A percentile compares a stretch with the other conserved stretches of the same genome.
Conservation (phyloP, 1,140 invertebrate genomes). For the Ptiloglossa arizonensis region DNA sequence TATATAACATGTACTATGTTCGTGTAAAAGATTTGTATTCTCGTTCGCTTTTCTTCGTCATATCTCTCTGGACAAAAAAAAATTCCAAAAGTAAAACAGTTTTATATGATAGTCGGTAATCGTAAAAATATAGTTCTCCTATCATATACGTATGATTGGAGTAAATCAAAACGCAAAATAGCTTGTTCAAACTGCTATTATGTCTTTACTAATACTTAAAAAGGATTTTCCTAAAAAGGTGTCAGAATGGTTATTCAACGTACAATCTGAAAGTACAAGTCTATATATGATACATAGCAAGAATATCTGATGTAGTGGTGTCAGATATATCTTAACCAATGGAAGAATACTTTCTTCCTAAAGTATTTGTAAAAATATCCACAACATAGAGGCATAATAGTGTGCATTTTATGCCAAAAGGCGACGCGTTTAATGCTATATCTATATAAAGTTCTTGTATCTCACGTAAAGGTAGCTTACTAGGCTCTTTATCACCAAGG, state of each 20-base stretch:
- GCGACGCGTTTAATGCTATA: slow-evolving; percentile 62
- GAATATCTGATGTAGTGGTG: slow-evolving; percentile 42
- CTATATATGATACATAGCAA: slow-evolving; percentile 55
- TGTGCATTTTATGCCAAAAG: slow-evolving; percentile 61
- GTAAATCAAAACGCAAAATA: slow-evolving; percentile 2
- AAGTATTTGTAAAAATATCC: slow-evolving; percentile 55
- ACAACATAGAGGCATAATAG: slow-evolving; percentile 52
- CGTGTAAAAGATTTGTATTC: slow-evolving; percentile 34
- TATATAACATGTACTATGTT: slow-evolving; percentile 39
- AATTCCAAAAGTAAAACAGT: slow-evolving; percentile 14
- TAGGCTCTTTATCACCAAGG: slow-evolving; percentile 61
- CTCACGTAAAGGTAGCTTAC: slow-evolving; percentile 51
- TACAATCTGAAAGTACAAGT: slow-evolving; percentile 50
- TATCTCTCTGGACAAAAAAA: slow-evolving; percentile 1
- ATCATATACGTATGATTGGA: not conserved
- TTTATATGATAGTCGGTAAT: slow-evolving; percentile 11
- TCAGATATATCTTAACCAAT: slow-evolving; percentile 41
- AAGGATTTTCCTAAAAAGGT: slow-evolving; percentile 31
- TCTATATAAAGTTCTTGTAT: slow-evolving; percentile 59
- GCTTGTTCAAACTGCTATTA: slow-evolving; percentile 8
- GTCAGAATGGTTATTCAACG: slow-evolving; percentile 33
- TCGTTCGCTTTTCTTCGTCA: not conserved
- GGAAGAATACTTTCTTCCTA: slow-evolving; percentile 35
- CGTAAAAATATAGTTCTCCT: slow-evolving; percentile 18
- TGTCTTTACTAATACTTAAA: slow-evolving; percentile 31